A percentile compares a stretch with the other conserved stretches of the same genome.
These are phyloP conservation scores for Phymastichus coffea DNA, from an alignment of 1,140 invertebrate genomes.

Conservation along the genomic window DNA sequence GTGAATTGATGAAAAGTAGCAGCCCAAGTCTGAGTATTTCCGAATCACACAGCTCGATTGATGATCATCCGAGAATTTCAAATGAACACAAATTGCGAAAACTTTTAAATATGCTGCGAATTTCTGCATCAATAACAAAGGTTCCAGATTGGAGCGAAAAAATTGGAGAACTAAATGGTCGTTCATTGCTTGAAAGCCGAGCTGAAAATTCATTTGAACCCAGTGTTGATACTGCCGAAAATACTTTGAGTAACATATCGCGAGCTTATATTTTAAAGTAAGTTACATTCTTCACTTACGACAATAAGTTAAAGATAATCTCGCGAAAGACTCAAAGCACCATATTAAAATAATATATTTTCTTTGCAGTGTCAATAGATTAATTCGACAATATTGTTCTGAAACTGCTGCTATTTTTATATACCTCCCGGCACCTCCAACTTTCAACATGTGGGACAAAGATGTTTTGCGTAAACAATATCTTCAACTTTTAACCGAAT, in stretches of 20 bases:
- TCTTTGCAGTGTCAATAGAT: slow-evolving; percentile 73
- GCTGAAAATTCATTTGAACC: slow-evolving; percentile 42
- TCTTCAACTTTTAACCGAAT: slow-evolving; percentile 72
- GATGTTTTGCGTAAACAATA: slow-evolving; percentile 62
- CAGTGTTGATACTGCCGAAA: slow-evolving; percentile 36
- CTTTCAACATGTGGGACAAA: slow-evolving; percentile 53
- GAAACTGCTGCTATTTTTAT: slow-evolving; percentile 81
- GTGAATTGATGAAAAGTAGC: slow-evolving; percentile 58
- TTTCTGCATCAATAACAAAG: slow-evolving; percentile 64
- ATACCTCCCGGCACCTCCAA: slow-evolving; percentile 78
- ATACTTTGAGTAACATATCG: slow-evolving; percentile 47
- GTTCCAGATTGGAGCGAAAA: slow-evolving; percentile 50
- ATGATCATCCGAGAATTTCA: slow-evolving; percentile 44
- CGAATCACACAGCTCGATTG: slow-evolving; percentile 42
- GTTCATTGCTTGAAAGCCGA: slow-evolving; percentile 41
- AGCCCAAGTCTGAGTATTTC: slow-evolving; percentile 40
- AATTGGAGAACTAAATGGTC: slow-evolving; percentile 42
- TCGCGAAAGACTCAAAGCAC: too few relatives aligned
- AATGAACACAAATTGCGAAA: slow-evolving; percentile 60
- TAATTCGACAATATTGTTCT: slow-evolving; percentile 71
- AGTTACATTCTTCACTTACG: too few relatives aligned
- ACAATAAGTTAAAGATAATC: too few relatives aligned
- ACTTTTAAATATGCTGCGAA: slow-evolving; percentile 64
- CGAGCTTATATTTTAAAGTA: slow-evolving; percentile 53
- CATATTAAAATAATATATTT: slow-evolving; percentile 38